A percentile compares a stretch with the other conserved stretches of the same genome.
phyloP scores from a whole-genome alignment of 2,113 vertebrate species.

The Phycodurus eques region DNA sequence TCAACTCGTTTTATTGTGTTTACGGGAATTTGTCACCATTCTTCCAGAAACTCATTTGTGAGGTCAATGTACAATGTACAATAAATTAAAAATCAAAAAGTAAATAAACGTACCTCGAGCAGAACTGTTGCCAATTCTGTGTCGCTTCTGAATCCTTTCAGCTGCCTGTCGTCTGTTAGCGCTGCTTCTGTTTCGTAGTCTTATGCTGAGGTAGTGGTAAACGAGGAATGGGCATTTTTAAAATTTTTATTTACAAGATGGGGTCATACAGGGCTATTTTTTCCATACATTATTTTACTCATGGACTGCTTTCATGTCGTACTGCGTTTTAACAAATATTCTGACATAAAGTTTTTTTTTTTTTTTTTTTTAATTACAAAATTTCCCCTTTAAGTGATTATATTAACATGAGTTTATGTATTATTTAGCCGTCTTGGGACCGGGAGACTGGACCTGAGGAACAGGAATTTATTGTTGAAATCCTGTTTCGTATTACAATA shows the following conservation, averaged over 20 bases:
- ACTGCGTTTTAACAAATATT: too few species aligned
- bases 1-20: too few species aligned
- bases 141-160: not conserved
- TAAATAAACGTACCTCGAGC: not conserved
- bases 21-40: too few species aligned
- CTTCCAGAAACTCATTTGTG: too few species aligned
- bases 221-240: not conserved
- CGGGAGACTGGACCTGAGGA: not conserved
- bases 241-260: too few species aligned
- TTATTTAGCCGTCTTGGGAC: not conserved
- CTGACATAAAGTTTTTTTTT: not conserved
- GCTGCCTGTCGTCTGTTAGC: not conserved
- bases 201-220: not conserved
- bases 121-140: not conserved
- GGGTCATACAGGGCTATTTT: not conserved
- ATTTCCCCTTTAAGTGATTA: not conserved
- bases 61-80: too few species aligned
- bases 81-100: too few species aligned
- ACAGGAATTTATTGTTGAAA: not conserved
- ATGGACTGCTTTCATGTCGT: too few species aligned
- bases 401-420: not conserved
- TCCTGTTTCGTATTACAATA: not conserved
- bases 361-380: not conserved
- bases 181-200: not conserved
- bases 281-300: not conserved